Evolutionary conservation across 2,888 invertebrate species (phyloP).

Genomic region (Crossocerus cetratus): DNA sequence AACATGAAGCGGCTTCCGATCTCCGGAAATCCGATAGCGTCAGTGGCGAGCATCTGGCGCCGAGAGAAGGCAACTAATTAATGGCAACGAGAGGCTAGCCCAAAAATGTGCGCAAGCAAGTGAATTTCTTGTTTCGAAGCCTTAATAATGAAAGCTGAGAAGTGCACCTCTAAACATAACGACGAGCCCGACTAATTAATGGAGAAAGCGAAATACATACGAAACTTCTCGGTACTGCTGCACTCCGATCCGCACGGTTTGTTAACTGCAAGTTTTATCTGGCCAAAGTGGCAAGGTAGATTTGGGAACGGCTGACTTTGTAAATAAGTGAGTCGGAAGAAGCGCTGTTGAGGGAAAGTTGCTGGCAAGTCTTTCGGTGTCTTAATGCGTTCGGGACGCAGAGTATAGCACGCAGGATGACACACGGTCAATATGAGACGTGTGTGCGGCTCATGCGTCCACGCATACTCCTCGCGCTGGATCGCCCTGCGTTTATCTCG

Average conservation of each 20-base stretch:
- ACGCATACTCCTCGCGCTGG: slow-evolving; percentile 15
- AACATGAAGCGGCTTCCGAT: not conserved
- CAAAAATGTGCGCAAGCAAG: not conserved
- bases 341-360: slow-evolving; percentile 12
- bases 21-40: not conserved
- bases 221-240: not conserved
- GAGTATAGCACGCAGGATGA: slow-evolving; percentile 68
- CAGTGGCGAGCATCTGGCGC: not conserved
- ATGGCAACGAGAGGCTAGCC: not conserved
- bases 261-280: not conserved
- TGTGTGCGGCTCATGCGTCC: slow-evolving; percentile 43
- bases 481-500: slow-evolving; percentile 5
- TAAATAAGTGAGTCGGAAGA: not conserved
- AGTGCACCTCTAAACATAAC: not conserved
- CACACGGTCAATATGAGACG: slow-evolving; percentile 71
- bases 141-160: not conserved
- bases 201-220: not conserved
- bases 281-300: not conserved
- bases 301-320: not conserved
- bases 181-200: not conserved
- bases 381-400: slow-evolving; percentile 65
- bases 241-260: not conserved
- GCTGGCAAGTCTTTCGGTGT: slow-evolving; percentile 27
- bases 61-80: not conserved
- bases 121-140: not conserved